Percentiles rank a stretch among this genome's conserved stretches.
Conservation (phyloP, 2,113 vertebrate species). For the Aldabrachelys gigantea region DNA sequence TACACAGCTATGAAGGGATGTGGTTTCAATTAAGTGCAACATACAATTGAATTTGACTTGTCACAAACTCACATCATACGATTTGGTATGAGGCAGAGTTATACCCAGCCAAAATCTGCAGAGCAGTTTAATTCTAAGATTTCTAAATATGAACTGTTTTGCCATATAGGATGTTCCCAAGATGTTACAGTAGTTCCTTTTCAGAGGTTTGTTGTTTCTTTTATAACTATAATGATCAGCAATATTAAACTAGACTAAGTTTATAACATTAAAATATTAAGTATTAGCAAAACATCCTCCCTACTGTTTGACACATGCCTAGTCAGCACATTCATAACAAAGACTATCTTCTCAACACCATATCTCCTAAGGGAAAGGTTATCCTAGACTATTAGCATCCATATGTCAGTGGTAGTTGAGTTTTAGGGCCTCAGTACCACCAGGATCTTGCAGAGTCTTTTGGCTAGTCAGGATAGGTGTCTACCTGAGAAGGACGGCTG, state of each 20-base stretch:
- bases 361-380: fast-evolving
- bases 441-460: fast-evolving
- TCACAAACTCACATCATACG: fast-evolving
- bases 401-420: neutral
- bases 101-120: neutral
- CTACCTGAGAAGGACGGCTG: slow-evolving; percentile 80
- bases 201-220: neutral
- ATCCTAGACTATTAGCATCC: no score
- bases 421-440: fast-evolving
- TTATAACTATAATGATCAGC: neutral
- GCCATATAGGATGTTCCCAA: neutral
- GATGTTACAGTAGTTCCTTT: fast-evolving
- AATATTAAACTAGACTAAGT: neutral
- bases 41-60: neutral
- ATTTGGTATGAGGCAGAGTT: neutral
- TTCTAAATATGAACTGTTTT: neutral
- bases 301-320: neutral
- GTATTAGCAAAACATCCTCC: neutral
- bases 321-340: neutral
- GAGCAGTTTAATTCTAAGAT: neutral
- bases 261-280: neutral
- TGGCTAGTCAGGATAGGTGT: fast-evolving
- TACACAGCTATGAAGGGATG: neutral
- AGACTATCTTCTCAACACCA: neutral
- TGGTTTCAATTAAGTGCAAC: neutral